Evolutionary conservation across 2,797 vertebrate genomes (phyloP).

Genomic region (Chelmon rostratus): DNA sequence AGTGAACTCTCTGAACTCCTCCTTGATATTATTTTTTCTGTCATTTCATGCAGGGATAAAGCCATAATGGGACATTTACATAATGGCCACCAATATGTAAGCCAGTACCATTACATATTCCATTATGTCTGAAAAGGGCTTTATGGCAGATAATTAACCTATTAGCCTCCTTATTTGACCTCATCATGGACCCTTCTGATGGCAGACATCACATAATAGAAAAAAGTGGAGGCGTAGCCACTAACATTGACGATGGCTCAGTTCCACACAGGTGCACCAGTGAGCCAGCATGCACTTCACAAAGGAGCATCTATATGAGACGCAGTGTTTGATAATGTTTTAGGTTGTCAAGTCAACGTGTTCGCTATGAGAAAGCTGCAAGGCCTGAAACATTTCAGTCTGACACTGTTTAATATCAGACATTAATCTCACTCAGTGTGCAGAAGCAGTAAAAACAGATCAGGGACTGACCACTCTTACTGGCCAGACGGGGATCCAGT

Average conservation of each 20-base stretch:
- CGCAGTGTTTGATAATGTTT: background rate
- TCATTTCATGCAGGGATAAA: background rate
- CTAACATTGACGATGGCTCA: no score
- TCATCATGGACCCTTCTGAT: background rate
- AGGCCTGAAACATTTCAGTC: background rate
- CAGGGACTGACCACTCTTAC: background rate
- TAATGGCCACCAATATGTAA: background rate
- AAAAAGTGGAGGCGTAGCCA: background rate
- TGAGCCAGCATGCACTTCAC: no score
- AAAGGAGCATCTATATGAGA: background rate
- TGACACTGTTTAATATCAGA: background rate
- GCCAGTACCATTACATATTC: background rate
- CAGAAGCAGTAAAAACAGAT: no score
- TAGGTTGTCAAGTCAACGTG: background rate
- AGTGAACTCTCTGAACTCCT: background rate
- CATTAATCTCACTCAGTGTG: background rate
- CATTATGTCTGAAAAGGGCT: background rate
- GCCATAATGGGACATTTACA: slow-evolving; percentile 6
- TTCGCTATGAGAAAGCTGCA: background rate
- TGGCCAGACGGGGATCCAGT: no score
- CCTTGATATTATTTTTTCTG: background rate
- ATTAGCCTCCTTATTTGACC: background rate
- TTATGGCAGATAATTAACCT: slow-evolving; percentile 7
- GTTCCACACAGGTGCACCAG: background rate
- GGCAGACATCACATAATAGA: background rate